Conservation (phyloP, 30 jellyfish, hydroid and myxozoan genomes). For the Morbakka virulenta region DNA sequence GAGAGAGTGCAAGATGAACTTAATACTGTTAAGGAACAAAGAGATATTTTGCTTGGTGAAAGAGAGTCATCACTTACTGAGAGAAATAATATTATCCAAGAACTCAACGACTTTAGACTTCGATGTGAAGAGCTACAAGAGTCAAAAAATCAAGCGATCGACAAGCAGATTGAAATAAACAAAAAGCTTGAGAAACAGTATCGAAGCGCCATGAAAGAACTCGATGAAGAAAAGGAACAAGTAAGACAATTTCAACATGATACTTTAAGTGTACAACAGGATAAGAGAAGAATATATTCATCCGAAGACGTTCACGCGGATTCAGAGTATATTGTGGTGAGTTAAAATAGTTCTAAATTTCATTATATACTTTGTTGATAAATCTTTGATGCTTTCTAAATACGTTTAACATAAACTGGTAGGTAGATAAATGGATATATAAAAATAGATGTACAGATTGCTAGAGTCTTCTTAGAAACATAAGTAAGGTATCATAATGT, state of each 20-base stretch:
- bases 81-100: conserved; percentile 48
- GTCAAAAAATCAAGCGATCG: conserved; percentile 66
- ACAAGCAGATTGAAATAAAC: conserved; percentile 60
- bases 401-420: too few species aligned
- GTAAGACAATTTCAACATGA: background rate
- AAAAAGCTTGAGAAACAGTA: conserved; percentile 52
- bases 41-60: conserved; percentile 49
- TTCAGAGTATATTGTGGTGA: too few species aligned
- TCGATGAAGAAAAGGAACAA: conserved; percentile 22
- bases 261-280: too few species aligned
- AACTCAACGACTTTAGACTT: conserved; percentile 67
- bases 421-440: too few species aligned
- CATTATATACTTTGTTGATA: too few species aligned
- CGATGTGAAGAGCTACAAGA: conserved; percentile 58
- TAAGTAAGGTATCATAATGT: too few species aligned
- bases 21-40: conserved; percentile 52
- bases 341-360: too few species aligned
- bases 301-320: too few species aligned
- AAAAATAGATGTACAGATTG: too few species aligned
- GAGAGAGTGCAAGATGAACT: conserved; percentile 52
- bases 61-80: conserved; percentile 68
- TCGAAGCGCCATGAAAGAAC: conserved; percentile 25
- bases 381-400: too few species aligned
- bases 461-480: too few species aligned
- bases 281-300: too few species aligned